These are phyloP conservation scores for Falcaria lacertinaria DNA, from an alignment of 2,888 invertebrate species.

Conservation along the genomic window DNA sequence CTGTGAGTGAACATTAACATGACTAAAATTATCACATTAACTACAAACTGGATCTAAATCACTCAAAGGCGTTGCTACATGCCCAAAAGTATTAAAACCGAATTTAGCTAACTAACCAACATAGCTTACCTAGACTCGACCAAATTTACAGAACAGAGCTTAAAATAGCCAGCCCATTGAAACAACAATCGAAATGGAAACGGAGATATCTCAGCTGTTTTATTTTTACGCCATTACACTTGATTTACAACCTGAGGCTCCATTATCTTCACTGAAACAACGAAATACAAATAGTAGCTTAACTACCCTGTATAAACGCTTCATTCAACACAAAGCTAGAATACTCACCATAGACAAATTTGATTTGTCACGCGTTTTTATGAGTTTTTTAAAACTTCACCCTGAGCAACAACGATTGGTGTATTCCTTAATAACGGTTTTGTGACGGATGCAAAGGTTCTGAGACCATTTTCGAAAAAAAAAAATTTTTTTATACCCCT, in stretches of 20 bases:
- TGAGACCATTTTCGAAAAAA: no score
- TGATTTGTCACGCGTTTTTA: no score
- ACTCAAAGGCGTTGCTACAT: no score
- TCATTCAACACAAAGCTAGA: background rate
- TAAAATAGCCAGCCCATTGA: constrained; percentile 9
- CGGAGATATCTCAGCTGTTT: constrained; percentile 33
- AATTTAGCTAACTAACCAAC: background rate
- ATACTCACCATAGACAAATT: background rate
- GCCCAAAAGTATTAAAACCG: background rate
- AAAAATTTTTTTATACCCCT: no score
- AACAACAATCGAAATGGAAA: constrained; percentile 32
- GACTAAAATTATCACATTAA: no score
- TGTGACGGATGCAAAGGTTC: no score
- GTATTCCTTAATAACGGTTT: no score
- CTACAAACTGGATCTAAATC: no score
- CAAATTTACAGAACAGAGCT: background rate
- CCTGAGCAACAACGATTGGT: no score
- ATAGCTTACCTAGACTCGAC: background rate
- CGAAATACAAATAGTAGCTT: constrained; percentile 6
- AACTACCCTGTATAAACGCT: constrained; percentile 30
- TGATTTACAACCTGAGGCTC: constrained; percentile 51
- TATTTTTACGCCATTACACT: constrained; percentile 56
- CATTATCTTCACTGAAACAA: constrained; percentile 53
- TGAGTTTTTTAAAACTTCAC: no score
- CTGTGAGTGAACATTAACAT: no score